A percentile compares a stretch with the other conserved stretches of the same genome.
phyloP scores from a whole-genome alignment of 2,797 vertebrate species.

The Okamejei kenojei region DNA sequence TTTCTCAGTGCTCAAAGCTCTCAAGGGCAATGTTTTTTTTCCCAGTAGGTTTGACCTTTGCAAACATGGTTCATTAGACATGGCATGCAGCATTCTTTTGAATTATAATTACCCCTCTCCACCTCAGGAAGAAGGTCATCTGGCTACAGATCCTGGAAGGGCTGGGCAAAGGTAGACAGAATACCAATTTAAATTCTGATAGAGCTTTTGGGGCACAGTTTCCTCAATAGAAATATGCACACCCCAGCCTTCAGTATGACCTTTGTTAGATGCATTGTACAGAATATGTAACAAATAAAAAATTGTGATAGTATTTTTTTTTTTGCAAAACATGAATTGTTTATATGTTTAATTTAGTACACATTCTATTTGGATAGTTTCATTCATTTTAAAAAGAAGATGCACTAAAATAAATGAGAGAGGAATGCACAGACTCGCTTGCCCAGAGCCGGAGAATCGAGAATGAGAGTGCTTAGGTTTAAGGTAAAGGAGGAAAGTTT shows the following conservation, averaged over 20 bases:
- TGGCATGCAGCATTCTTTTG: background rate
- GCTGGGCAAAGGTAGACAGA: background rate
- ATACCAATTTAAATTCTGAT: constrained; percentile 12
- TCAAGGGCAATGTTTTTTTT: background rate
- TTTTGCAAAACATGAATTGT: background rate
- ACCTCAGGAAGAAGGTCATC: constrained; percentile 14
- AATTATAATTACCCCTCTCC: background rate
- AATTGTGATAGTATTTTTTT: background rate
- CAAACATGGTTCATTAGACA: background rate
- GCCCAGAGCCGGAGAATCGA: no score
- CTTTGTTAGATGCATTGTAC: background rate
- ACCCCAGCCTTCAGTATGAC: background rate
- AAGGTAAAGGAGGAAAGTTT: no score
- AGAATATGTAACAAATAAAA: background rate
- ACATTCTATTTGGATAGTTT: background rate
- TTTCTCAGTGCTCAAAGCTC: background rate
- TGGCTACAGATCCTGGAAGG: background rate
- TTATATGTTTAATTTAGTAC: background rate
- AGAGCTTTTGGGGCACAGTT: background rate
- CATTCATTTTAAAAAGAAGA: background rate
- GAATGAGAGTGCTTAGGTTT: no score
- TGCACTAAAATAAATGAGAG: no score
- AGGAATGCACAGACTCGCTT: no score
- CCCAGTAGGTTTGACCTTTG: constrained; percentile 14
- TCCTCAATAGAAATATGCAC: constrained; percentile 4